A percentile compares a stretch with the other conserved stretches of the same genome.
Conservation (phyloP, 2,113 vertebrate genomes). For the Bothrops jararaca region DNA sequence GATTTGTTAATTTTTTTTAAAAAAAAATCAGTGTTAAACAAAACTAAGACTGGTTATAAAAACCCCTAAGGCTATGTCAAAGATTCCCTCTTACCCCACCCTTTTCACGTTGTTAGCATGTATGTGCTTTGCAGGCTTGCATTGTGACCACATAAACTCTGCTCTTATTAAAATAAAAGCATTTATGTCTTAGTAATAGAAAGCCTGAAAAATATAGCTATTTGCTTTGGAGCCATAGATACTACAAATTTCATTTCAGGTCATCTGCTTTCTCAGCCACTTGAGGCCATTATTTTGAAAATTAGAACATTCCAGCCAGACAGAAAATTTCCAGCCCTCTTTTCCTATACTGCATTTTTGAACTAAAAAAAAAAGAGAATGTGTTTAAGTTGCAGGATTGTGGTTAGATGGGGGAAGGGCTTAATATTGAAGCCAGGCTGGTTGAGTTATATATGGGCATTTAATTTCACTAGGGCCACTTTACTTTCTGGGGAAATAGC, state of each 20-base stretch:
- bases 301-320: background rate
- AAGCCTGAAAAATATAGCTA: background rate
- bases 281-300: constrained; percentile 12
- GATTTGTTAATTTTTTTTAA: background rate
- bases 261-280: constrained; percentile 2
- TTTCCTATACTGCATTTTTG: background rate
- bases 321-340: background rate
- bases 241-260: constrained; percentile 11
- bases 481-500: background rate
- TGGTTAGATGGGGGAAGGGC: background rate
- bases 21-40: background rate
- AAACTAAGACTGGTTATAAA: background rate
- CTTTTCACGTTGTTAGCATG: background rate
- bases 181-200: background rate
- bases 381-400: background rate
- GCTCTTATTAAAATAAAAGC: constrained; percentile 15
- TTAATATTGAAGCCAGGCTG: background rate
- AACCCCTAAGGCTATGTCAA: background rate
- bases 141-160: constrained; percentile 4
- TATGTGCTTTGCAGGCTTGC: constrained; percentile 9
- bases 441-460: background rate
- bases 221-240: background rate
- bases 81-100: background rate
- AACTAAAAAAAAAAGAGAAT: background rate
- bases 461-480: background rate